Percentiles rank a stretch among this genome's conserved stretches.
phyloP scores from a whole-genome alignment of 2,113 vertebrate species.

The Xerus inauris region DNA sequence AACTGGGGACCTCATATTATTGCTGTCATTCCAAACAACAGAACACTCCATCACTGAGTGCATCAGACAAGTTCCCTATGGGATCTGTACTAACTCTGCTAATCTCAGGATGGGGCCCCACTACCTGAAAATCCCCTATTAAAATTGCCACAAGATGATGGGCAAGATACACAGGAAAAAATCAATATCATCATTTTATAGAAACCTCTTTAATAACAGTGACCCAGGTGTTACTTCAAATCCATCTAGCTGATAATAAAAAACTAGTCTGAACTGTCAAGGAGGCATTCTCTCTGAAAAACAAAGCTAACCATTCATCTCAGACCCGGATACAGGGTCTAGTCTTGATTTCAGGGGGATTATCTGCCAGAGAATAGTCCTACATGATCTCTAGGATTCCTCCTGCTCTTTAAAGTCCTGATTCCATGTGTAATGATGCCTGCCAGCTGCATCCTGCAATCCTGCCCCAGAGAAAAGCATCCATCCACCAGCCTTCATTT shows the following conservation, averaged over 20 bases:
- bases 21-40: constrained; percentile 1
- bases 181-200: background rate
- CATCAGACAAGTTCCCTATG: background rate
- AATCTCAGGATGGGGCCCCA: background rate
- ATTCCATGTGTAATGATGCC: constrained; percentile 30
- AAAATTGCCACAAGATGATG: background rate
- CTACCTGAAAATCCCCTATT: background rate
- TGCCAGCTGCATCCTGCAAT: background rate
- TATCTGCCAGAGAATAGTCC: constrained; percentile 18
- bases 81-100: background rate
- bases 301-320: constrained; percentile 20
- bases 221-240: background rate
- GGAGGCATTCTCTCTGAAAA: background rate
- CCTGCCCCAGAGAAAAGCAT: background rate
- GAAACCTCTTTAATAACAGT: background rate
- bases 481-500: background rate
- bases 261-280: background rate
- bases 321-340: background rate
- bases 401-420: constrained; percentile 21
- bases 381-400: constrained; percentile 25
- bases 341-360: background rate
- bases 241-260: background rate
- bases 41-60: background rate
- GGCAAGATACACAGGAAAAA: background rate
- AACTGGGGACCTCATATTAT: background rate